A percentile compares a stretch with the other conserved stretches of the same genome.
Evolutionary conservation across 2,113 vertebrate species (phyloP).

Genomic region (Sturnira hondurensis): DNA sequence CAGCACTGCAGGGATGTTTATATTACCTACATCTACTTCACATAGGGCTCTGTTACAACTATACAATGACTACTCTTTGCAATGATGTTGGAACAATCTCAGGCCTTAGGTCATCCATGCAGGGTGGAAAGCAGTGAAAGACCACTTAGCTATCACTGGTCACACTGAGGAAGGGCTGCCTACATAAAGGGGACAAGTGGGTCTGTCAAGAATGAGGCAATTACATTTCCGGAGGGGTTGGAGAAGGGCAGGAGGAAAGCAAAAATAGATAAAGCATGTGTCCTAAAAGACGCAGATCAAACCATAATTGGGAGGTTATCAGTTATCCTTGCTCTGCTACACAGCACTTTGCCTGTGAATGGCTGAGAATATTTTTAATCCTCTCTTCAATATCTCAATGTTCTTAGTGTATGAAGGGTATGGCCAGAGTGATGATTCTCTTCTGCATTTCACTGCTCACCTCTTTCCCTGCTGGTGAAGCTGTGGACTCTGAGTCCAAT

Average conservation of each 20-base stretch:
- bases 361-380: background rate
- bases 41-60: background rate
- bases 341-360: background rate
- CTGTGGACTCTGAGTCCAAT: too few species aligned
- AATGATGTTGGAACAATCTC: rapidly evolving
- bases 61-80: background rate
- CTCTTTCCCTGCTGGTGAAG: background rate
- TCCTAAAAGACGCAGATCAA: background rate
- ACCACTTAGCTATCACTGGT: background rate
- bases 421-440: background rate
- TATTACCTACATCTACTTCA: background rate
- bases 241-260: background rate
- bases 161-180: background rate
- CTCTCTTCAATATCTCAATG: too few species aligned
- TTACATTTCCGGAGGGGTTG: background rate
- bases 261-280: background rate
- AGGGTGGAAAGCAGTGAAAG: background rate
- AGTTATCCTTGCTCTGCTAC: background rate
- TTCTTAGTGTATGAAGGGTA: too few species aligned
- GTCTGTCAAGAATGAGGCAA: background rate
- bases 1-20: too few species aligned
- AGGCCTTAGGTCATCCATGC: background rate
- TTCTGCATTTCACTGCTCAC: background rate
- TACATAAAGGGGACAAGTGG: rapidly evolving
- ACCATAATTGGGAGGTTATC: background rate